phyloP scores from a whole-genome alignment of 2,888 invertebrate genomes.

The Sicus ferrugineus region DNA sequence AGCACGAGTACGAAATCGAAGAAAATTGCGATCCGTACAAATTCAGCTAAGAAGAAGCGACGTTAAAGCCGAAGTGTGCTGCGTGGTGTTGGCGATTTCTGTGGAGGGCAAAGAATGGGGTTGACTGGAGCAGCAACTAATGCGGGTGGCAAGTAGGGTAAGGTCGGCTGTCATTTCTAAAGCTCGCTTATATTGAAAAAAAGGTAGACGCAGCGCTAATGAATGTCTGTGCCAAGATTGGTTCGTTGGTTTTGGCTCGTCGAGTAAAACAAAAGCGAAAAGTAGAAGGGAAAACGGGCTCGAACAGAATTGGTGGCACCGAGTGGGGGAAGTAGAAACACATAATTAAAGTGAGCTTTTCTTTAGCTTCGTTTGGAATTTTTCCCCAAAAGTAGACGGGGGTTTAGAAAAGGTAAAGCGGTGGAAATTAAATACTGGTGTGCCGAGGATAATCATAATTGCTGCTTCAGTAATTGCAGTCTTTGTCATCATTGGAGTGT shows the following conservation, averaged over 20 bases:
- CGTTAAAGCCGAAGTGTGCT: not conserved
- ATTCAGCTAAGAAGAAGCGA: conserved; percentile 10
- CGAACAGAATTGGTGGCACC: not conserved
- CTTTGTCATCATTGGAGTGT: conserved; percentile 26
- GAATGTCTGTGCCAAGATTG: conserved; percentile 15
- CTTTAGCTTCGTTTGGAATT: conserved; percentile 6
- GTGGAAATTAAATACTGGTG: conserved; percentile 15
- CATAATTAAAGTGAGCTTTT: conserved; percentile 14
- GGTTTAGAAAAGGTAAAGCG: not conserved
- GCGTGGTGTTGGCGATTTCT: not conserved
- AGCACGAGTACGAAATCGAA: conserved; percentile 9
- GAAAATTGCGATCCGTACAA: conserved; percentile 23
- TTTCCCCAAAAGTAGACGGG: not conserved
- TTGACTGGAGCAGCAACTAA: not conserved
- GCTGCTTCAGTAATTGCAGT: conserved; percentile 32
- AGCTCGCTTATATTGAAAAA: not conserved
- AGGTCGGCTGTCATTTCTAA: not conserved
- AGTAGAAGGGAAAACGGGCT: not conserved
- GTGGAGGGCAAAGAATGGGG: not conserved
- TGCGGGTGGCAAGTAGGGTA: not conserved
- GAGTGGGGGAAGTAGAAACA: too few species aligned
- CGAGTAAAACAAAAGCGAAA: not conserved
- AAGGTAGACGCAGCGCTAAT: conserved; percentile 23
- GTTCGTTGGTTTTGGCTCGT: not conserved
- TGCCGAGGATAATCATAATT: conserved; percentile 32